These are phyloP conservation scores for Platycnemis pennipes DNA, from an alignment of 2,888 invertebrate species.

Conservation along the genomic window DNA sequence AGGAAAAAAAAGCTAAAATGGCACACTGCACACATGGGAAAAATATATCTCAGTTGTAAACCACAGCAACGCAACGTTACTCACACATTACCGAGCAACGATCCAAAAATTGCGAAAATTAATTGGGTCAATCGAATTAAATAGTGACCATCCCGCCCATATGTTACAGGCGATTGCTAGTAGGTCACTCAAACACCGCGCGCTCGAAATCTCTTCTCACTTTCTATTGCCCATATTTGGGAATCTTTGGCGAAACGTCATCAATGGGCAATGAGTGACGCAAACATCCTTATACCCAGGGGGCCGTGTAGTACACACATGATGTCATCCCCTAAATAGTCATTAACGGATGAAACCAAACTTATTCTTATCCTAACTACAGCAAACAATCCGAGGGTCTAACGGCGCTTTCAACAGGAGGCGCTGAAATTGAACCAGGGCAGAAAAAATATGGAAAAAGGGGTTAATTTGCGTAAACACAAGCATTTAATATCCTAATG, in stretches of 20 bases:
- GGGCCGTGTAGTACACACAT: background rate
- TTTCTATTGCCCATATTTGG: constrained; percentile 66
- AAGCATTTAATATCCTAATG: background rate
- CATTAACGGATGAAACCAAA: constrained; percentile 60
- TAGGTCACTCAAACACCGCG: constrained; percentile 65
- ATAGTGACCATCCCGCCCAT: background rate
- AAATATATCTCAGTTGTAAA: background rate
- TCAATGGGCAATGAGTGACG: constrained; percentile 56
- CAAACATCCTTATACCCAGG: constrained; percentile 2
- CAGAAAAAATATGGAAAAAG: background rate
- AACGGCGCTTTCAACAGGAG: background rate
- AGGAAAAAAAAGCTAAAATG: background rate
- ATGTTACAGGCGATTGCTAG: background rate
- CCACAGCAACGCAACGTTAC: background rate
- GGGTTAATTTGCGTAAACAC: background rate
- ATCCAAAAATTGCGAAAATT: background rate
- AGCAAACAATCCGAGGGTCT: background rate
- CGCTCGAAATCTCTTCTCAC: constrained; percentile 40
- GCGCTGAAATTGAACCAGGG: background rate
- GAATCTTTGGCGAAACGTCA: constrained; percentile 54
- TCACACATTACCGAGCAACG: background rate
- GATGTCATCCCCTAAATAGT: constrained; percentile 47
- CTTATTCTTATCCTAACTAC: constrained; percentile 48
- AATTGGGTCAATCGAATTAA: background rate
- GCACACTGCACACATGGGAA: background rate